phyloP scores from a whole-genome alignment of 2,113 vertebrate species.

The Alligator sinensis region DNA sequence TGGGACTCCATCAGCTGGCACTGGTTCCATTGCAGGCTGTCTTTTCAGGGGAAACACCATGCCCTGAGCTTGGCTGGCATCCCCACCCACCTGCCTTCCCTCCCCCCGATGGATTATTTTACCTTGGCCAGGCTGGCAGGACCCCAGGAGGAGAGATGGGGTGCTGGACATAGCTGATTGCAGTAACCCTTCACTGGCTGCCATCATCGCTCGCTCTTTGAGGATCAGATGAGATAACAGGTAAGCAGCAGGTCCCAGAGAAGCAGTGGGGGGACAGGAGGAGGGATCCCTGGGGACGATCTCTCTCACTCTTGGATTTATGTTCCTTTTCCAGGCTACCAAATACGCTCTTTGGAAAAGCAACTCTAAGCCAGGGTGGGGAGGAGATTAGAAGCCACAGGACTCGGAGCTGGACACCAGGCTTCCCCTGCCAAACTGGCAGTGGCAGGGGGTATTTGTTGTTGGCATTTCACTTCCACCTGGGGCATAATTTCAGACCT shows the following conservation, averaged over 20 bases:
- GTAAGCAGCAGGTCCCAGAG: slow-evolving; percentile 16
- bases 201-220: background rate
- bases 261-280: background rate
- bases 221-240: background rate
- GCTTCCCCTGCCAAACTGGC: background rate
- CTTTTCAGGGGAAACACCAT: background rate
- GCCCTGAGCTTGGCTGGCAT: background rate
- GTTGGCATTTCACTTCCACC: background rate
- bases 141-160: background rate
- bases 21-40: background rate
- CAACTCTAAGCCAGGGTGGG: background rate
- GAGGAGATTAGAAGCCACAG: background rate
- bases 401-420: background rate
- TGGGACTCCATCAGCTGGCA: slow-evolving; percentile 14
- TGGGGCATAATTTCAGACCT: background rate
- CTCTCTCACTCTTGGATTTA: background rate
- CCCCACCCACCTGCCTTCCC: background rate
- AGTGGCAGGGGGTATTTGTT: background rate
- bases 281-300: background rate
- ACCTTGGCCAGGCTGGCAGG: background rate
- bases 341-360: background rate
- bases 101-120: background rate
- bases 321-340: background rate
- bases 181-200: background rate
- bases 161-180: background rate